Base-by-base conservation (phyloP, 2,888 invertebrate species). In the Eupithecia subumbrata region DNA sequence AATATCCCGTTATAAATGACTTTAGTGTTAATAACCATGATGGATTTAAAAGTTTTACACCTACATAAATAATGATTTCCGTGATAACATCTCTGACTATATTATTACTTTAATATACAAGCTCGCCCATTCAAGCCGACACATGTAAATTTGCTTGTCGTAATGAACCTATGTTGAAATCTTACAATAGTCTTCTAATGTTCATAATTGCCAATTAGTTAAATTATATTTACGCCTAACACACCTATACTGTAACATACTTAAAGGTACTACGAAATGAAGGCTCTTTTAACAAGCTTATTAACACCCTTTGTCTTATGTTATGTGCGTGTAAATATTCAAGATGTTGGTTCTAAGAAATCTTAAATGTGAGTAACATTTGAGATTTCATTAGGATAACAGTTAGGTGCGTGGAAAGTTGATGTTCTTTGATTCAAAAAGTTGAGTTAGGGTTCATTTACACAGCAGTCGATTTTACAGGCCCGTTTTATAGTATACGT, bases 161-260 rank as follows among this genome's bases (percentile, higher is more conserved):
- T 64, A 64, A 64, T 67, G n/a, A 37, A 67, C 71, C 66, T 73
- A 16, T 75, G 73, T 78, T 74, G 75, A 75, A 77, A 71, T 67
- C 43, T 67, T 75, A 78, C 76, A 80, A 75, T 76, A 74, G 71
- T 45, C 56, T 64, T 37, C 76, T 76, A 75, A 77, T 71, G 34
- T 43, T 67, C 69, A 60, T 73, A 75, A 75, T 77, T 73, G 73
- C 63, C 77, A 77, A 77, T 77, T 77, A 75, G 77, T 45, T 67
- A 60, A 77, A 77, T 75, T 77, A 72, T 73, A 77, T 73, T 75
- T 30, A 68, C 43, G 70, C 25, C 56, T 60, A 60, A 72, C 72
- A 25, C n/a, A 37, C 66, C 18, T 66, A 40, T 5, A 34, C 34
- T 1, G 34, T 22, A 64, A 40, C n/a, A 67, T 67, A 67, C 7